Conservation (phyloP, 2,888 invertebrate species). For the Molanna angustata region DNA sequence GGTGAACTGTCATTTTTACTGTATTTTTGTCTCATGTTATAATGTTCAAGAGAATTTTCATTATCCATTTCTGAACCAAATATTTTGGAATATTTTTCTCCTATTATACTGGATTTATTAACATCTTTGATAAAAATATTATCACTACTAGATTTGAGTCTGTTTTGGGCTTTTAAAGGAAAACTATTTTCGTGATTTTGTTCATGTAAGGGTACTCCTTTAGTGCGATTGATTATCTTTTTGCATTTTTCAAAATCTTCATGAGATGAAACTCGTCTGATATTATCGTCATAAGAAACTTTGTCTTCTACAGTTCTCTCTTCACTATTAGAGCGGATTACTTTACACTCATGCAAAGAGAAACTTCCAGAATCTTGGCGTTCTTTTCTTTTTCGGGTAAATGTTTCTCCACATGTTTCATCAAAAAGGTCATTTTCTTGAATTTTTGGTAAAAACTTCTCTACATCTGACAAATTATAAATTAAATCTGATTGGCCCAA, state of each 20-base stretch:
- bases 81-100: constrained; percentile 27
- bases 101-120: constrained; percentile 15
- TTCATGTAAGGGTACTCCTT: constrained; percentile 38
- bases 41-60: constrained; percentile 34
- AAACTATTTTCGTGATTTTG: constrained; percentile 34
- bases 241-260: constrained; percentile 54
- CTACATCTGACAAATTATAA: constrained; percentile 28
- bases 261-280: constrained; percentile 61
- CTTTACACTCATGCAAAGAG: constrained; percentile 57
- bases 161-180: constrained; percentile 16
- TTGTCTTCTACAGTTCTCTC: constrained; percentile 46
- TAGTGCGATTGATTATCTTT: constrained; percentile 7
- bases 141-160: constrained; percentile 17
- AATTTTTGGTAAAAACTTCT: constrained; percentile 28
- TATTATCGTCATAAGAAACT: constrained; percentile 35
- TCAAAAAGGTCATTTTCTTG: constrained; percentile 24
- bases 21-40: constrained; percentile 29
- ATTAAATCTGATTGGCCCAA: constrained; percentile 22
- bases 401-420: constrained; percentile 36
- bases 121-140: constrained; percentile 20
- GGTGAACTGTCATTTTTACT: constrained; percentile 42
- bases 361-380: constrained; percentile 60
- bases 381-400: constrained; percentile 59
- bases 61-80: constrained; percentile 35
- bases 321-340: constrained; percentile 60